A percentile compares a stretch with the other conserved stretches of the same genome.
phyloP scores from a whole-genome alignment of 2,888 invertebrate genomes.

The Acanthacorydalis orientalis region DNA sequence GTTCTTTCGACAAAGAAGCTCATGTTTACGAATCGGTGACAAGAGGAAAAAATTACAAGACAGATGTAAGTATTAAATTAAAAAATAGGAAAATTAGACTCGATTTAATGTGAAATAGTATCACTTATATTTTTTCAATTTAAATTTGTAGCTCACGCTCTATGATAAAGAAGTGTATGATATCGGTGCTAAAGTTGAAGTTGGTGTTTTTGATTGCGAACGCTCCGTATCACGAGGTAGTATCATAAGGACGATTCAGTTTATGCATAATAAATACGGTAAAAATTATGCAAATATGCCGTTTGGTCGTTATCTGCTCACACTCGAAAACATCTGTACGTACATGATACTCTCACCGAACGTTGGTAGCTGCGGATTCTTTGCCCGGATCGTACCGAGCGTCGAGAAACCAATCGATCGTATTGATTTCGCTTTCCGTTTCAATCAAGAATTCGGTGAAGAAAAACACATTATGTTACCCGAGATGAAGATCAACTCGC shows the following conservation, averaged over 20 bases:
- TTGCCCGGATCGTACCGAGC: slow-evolving; percentile 16
- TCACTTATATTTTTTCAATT: slow-evolving; percentile 9
- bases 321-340: slow-evolving; percentile 6
- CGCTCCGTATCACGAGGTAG: slow-evolving; percentile 9
- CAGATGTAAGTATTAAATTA: slow-evolving; percentile 14
- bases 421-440: slow-evolving; percentile 16
- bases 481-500: slow-evolving; percentile 13
- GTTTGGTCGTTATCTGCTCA: slow-evolving; percentile 7
- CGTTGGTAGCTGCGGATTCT: slow-evolving; percentile 17
- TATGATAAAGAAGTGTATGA: slow-evolving; percentile 15
- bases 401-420: slow-evolving; percentile 17
- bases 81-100: no score
- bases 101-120: no score
- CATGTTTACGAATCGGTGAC: slow-evolving; percentile 17
- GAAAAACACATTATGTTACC: slow-evolving; percentile 6
- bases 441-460: slow-evolving; percentile 12
- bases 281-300: slow-evolving; percentile 9
- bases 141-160: slow-evolving; percentile 9
- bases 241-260: background rate
- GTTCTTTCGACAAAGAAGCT: slow-evolving; percentile 19
- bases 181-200: slow-evolving; percentile 14
- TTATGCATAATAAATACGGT: background rate
- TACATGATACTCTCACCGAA: slow-evolving; percentile 10
- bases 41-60: slow-evolving; percentile 14
- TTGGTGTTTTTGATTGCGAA: slow-evolving; percentile 18